Evolutionary conservation across 2,888 invertebrate genomes (phyloP).

Genomic region (Eutolmus rufibarbis): DNA sequence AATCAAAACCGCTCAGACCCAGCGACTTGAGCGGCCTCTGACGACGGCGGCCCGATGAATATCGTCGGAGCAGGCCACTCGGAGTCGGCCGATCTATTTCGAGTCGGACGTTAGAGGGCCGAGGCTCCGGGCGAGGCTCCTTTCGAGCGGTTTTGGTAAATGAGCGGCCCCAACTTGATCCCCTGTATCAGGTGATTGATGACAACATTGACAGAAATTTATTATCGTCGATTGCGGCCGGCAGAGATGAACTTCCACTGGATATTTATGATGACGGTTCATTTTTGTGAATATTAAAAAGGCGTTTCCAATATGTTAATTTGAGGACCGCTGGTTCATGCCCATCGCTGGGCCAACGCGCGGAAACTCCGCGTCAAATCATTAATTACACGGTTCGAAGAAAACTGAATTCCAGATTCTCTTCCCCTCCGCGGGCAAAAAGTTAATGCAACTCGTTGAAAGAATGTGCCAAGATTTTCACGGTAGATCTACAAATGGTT

Average conservation of each 20-base stretch:
- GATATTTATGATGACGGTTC: constrained; percentile 37
- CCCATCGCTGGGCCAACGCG: background rate
- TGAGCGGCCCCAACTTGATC: constrained; percentile 31
- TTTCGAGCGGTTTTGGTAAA: constrained; percentile 4
- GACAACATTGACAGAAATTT: constrained; percentile 50
- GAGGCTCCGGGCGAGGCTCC: background rate
- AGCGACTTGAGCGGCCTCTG: background rate
- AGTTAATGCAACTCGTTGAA: constrained; percentile 15
- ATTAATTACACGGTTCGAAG: constrained; percentile 41
- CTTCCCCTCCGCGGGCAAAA: background rate
- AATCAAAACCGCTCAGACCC: constrained; percentile 32
- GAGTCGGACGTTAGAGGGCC: background rate
- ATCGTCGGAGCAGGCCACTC: background rate
- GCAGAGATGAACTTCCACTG: constrained; percentile 26
- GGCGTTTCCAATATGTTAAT: constrained; percentile 44
- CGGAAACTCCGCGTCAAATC: constrained; percentile 33
- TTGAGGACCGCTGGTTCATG: background rate
- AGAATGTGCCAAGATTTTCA: background rate
- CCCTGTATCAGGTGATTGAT: constrained; percentile 46
- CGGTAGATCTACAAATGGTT: background rate
- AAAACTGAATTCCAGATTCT: background rate
- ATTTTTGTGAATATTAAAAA: constrained; percentile 45
- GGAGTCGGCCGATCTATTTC: background rate
- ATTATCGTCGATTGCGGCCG: constrained; percentile 43
- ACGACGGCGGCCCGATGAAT: background rate